phyloP scores from a whole-genome alignment of 2,113 vertebrate genomes.

The Martes martes region DNA sequence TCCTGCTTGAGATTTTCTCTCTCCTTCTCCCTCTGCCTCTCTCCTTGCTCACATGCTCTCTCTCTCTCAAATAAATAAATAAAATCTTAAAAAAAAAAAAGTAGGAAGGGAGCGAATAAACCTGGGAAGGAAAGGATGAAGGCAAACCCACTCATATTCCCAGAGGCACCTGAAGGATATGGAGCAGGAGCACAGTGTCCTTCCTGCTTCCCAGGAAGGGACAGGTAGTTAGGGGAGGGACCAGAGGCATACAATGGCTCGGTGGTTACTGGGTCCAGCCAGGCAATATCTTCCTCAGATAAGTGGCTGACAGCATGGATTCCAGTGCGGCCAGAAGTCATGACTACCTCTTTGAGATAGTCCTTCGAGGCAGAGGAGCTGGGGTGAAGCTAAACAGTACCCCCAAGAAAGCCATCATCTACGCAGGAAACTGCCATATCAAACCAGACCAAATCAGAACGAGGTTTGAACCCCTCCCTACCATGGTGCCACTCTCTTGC shows the following conservation, averaged over 20 bases:
- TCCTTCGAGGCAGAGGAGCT: neutral
- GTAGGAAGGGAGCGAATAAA: neutral
- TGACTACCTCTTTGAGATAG: neutral
- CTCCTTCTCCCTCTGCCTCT: neutral
- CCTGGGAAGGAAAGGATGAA: neutral
- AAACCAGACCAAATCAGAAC: neutral
- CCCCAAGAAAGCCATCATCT: neutral
- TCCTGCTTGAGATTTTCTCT: neutral
- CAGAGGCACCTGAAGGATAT: neutral
- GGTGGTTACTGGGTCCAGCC: neutral
- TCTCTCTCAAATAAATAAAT: neutral
- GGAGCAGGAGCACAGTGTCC: neutral
- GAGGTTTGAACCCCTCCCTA: too few species aligned
- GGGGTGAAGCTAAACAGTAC: neutral
- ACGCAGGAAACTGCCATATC: neutral
- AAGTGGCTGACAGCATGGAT: neutral
- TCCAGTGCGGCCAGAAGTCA: neutral
- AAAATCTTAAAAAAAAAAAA: neutral
- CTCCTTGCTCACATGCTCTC: neutral
- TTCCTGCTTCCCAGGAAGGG: neutral
- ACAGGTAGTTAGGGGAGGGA: neutral
- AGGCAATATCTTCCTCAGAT: neutral
- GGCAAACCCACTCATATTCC: neutral
- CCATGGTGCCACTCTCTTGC: rapidly evolving
- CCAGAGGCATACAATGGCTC: neutral